These are phyloP conservation scores for Deilephila porcellus DNA, from an alignment of 2,888 invertebrate species.

Conservation along the genomic window DNA sequence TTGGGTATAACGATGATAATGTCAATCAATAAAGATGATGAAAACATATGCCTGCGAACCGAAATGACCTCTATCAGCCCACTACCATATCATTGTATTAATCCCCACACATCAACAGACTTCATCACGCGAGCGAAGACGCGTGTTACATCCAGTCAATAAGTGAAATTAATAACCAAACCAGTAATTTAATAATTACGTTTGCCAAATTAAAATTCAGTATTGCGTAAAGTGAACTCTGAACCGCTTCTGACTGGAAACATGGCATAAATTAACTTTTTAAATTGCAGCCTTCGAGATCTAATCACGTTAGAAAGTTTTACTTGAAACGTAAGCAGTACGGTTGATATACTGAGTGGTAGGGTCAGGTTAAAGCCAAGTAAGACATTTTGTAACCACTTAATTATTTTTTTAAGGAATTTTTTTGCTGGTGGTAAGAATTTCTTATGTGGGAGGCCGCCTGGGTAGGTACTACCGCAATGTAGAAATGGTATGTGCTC, in stretches of 20 bases:
- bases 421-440: no score
- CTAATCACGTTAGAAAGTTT: slow-evolving; percentile 65
- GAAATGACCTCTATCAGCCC: no score
- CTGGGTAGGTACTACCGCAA: no score
- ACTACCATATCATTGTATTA: no score
- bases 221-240: slow-evolving; percentile 63
- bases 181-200: slow-evolving; percentile 48
- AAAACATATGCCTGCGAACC: no score
- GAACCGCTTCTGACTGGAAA: slow-evolving; percentile 62
- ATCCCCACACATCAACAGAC: neutral
- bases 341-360: slow-evolving; percentile 13
- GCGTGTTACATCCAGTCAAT: slow-evolving; percentile 32
- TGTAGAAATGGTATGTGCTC: no score
- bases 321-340: slow-evolving; percentile 34
- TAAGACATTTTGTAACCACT: neutral
- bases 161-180: slow-evolving; percentile 48
- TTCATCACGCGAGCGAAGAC: neutral
- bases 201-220: slow-evolving; percentile 60
- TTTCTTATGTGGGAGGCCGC: no score
- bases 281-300: slow-evolving; percentile 55
- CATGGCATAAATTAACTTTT: slow-evolving; percentile 60
- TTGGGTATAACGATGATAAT: no score
- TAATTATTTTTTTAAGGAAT: no score
- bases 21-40: no score
- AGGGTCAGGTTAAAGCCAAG: neutral